phyloP scores from a whole-genome alignment of 1,140 invertebrate genomes.

The Drosophila simulans region DNA sequence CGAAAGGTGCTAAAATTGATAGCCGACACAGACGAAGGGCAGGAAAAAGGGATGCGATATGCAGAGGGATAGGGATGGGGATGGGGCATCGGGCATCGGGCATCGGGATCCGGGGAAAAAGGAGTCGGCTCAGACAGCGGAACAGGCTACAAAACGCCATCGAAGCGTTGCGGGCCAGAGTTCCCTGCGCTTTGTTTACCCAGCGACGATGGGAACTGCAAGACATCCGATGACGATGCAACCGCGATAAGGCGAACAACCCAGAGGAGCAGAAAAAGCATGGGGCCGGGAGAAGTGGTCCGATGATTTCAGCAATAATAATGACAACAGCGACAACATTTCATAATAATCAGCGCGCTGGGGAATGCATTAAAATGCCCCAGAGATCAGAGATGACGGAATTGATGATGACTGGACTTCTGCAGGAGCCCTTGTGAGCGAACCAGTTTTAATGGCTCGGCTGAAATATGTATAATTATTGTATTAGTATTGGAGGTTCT shows the following conservation, averaged over 20 bases:
- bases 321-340: constrained; percentile 59
- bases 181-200: constrained; percentile 33
- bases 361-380: constrained; percentile 45
- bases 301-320: constrained; percentile 36
- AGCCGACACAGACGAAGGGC: constrained; percentile 9
- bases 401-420: constrained; percentile 31
- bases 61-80: not conserved
- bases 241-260: constrained; percentile 32
- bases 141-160: constrained; percentile 53
- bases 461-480: too few species aligned
- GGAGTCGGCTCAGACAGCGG: constrained; percentile 45
- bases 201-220: constrained; percentile 33
- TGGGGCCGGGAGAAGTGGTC: constrained; percentile 18
- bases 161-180: constrained; percentile 45
- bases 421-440: not conserved
- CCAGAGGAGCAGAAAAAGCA: constrained; percentile 1
- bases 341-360: constrained; percentile 60
- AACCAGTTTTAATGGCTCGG: constrained; percentile 8
- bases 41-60: constrained; percentile 10
- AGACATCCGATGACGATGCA: constrained; percentile 35
- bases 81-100: not conserved
- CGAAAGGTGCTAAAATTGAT: constrained; percentile 54
- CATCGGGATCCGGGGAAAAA: not conserved
- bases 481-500: too few species aligned
- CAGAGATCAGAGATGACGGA: constrained; percentile 39